Evolutionary conservation across 2,797 vertebrate genomes (phyloP).

Genomic region (Megaceryle alcyon): DNA sequence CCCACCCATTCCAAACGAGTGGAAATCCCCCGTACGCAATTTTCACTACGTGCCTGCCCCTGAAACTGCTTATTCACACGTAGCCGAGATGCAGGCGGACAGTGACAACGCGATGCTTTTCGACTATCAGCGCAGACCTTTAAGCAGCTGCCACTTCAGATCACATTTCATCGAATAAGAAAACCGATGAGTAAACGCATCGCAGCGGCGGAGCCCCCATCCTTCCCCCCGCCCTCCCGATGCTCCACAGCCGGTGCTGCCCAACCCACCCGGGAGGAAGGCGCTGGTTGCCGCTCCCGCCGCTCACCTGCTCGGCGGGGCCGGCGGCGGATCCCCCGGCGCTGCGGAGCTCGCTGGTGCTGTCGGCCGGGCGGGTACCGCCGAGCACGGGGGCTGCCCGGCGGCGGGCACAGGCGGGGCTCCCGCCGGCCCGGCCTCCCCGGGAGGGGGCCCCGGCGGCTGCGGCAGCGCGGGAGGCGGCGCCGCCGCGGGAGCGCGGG

Average conservation of each 20-base stretch:
- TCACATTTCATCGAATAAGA: fast-evolving
- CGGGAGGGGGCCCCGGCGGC: background rate
- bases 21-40: background rate
- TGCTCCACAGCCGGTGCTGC: background rate
- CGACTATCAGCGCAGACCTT: background rate
- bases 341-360: background rate
- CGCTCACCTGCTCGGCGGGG: background rate
- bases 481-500: background rate
- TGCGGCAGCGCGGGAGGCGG: background rate
- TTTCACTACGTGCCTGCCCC: background rate
- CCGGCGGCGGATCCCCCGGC: background rate
- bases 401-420: constrained; percentile 1
- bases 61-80: background rate
- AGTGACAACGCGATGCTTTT: background rate
- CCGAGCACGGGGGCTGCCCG: background rate
- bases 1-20: background rate
- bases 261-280: background rate
- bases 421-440: background rate
- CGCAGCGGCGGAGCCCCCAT: background rate
- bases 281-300: background rate
- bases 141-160: background rate
- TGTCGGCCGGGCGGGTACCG: too few relatives aligned
- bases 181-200: background rate
- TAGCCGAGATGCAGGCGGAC: background rate
- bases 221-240: background rate